Base-by-base conservation (phyloP, 2,888 invertebrate genomes). In the Omphaloscelis lunosa region DNA sequence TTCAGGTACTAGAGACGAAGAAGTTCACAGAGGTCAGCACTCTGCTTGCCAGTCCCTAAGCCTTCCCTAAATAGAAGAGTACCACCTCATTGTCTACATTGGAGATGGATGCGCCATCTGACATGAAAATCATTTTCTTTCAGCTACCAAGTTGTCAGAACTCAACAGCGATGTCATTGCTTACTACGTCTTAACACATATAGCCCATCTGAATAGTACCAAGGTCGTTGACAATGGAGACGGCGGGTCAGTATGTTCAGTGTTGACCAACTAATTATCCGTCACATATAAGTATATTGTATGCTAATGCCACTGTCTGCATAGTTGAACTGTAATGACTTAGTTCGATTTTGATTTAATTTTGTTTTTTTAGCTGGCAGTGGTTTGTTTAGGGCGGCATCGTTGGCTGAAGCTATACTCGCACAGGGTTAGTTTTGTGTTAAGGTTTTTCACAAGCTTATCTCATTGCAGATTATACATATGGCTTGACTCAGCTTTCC, bases 231-330 rank as follows among this genome's bases (percentile, higher is more conserved):
- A 89, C 89, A 92, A 92, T 90, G 87, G 83, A 86, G 91, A 90
- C 87, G 91, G 81, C 68, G 88, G 94, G 93, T 93, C 93, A 94
- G 83, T 91, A 75, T 83, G 90, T 77, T 89, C 84, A 82, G 61
- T 76, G 90, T 94, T 93, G 92, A 89, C 90, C 90, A 93, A 94
- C 89, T 90, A 90, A 90, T 88, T 91, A 90, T 89, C 89, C 84
- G 85, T 87, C 63, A 84, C 81, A 80, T 85, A 84, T 70, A 83
- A 77, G 75, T 81, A 84, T 87, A 93, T 93, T 93, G 93, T 93
- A 92, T 93, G 93, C 76, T 90, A 93, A 93, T 92, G 29, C 15
- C n/a, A 58, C 65, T 67, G 87, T 88, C 87, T 88, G 73, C 69
- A 71, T 65, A 41, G 74, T 39, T 81, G 72, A 83, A 85, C 84